A percentile compares a stretch with the other conserved stretches of the same genome.
Evolutionary conservation across 92 coral and sea anemone species (phyloP).

Genomic region (Metridium senile): DNA sequence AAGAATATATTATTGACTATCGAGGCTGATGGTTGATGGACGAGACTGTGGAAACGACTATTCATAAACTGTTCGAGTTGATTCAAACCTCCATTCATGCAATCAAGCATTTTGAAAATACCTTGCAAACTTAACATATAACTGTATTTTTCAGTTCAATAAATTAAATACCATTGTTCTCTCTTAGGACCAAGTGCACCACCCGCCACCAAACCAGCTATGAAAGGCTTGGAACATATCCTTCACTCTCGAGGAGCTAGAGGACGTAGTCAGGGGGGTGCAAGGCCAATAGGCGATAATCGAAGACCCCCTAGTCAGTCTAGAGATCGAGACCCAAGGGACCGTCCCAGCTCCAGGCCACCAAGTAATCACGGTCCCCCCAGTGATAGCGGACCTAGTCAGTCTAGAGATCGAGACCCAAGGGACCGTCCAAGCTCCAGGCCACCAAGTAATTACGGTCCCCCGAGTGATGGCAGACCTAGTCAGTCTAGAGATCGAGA

Average conservation of each 20-base stretch:
- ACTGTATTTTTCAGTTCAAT: no score
- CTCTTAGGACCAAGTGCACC: neutral
- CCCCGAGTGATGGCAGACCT: slow-evolving; percentile 1
- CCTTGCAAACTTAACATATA: no score
- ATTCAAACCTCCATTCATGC: no score
- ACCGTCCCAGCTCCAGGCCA: slow-evolving; percentile 10
- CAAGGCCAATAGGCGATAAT: slow-evolving; percentile 19
- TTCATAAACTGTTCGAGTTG: no score
- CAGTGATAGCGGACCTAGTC: neutral
- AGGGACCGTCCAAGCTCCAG: slow-evolving; percentile 12
- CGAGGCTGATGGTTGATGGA: no score
- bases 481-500: slow-evolving; percentile 6
- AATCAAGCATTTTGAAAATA: no score
- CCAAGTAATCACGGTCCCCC: slow-evolving; percentile 4
- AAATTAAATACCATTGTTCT: no score
- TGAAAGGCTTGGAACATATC: slow-evolving; percentile 4
- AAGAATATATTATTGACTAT: no score
- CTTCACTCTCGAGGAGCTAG: slow-evolving; percentile 15
- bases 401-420: slow-evolving; percentile 4
- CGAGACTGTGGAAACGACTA: no score
- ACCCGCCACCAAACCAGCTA: neutral
- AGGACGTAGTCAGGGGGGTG: neutral
- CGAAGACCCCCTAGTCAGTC: slow-evolving; percentile 20
- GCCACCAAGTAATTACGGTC: slow-evolving; percentile 1
- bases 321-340: slow-evolving; percentile 1